Percentiles rank a stretch among this genome's conserved stretches.
Evolutionary conservation across 2,113 vertebrate species (phyloP).

Genomic region (Centropus unirufus): DNA sequence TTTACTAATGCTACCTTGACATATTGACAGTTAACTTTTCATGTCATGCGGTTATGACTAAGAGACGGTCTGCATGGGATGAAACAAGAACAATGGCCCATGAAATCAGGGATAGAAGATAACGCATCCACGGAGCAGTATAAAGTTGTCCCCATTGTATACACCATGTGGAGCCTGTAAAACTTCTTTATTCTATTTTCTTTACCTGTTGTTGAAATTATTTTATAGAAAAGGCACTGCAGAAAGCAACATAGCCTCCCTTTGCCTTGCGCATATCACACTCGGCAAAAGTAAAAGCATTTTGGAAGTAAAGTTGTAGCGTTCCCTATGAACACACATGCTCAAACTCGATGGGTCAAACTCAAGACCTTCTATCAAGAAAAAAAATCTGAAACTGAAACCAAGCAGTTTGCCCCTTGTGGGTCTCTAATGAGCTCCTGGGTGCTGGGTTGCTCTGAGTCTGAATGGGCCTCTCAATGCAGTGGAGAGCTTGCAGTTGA

Average conservation of each 20-base stretch:
- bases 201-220: neutral
- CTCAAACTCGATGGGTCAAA: neutral
- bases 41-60: neutral
- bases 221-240: neutral
- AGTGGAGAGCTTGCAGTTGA: neutral
- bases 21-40: neutral
- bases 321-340: neutral
- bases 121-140: neutral
- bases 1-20: neutral
- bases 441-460: neutral
- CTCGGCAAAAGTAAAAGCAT: neutral
- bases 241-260: neutral
- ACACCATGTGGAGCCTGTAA: neutral
- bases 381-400: neutral
- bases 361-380: neutral
- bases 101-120: neutral
- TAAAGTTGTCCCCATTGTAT: neutral
- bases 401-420: neutral
- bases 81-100: neutral
- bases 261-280: neutral
- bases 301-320: neutral
- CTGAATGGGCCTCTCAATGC: slow-evolving; percentile 26
- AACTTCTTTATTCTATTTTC: neutral
- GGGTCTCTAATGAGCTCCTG: neutral
- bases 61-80: neutral